Base-by-base conservation (phyloP, 2,113 vertebrate genomes). In the Acanthochromis polyacanthus region DNA sequence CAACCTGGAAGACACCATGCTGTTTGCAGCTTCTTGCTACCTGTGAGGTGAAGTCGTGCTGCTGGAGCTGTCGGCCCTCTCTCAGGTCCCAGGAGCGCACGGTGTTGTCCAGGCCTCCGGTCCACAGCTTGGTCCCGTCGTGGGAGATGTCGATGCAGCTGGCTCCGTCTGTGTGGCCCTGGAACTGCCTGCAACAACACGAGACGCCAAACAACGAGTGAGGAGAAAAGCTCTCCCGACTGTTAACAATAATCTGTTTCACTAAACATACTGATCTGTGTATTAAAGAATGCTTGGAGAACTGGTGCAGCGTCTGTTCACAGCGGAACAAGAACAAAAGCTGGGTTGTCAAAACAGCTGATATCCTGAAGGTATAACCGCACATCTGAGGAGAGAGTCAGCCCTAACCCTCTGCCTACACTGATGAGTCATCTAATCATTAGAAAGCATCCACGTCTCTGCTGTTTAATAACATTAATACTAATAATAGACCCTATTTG, bases 111-210 rank as follows among this genome's bases (percentile, higher is more conserved):
- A 99, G 90, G 0, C 98, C 98, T 1, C 98, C 98, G 0, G 98
- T 99, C 98, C 98, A 99, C 87, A 99, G 81, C 78, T 99, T 99
- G 51, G 97, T 98, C 53, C 98, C 98, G 0, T 99, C 97, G 0
- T 99, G 97, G 0, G 98, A 99, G 83, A 99, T 99, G 38, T 99
- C 98, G 51, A 99, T 99, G 81, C 98, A 99, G 94, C 98, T 99
- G 80, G 98, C 98, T 1, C 97, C 98, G 0, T 99, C 98, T 0
- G 98, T 99, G 95, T 99, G 98, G 46, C 98, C 98, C 83, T 99
- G 97, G 93, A 99, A 99, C 90, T 99, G 98, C 94, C 98, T 93
- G 60, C 0, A 67, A 45, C 1, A 58, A 3, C 12, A 77, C 9
- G 51, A 57, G 3, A 55, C 11, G 30, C 16, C 48, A 55, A 45